Evolutionary conservation across 2,888 invertebrate genomes (phyloP).

Genomic region (Diplazon laetatorius): DNA sequence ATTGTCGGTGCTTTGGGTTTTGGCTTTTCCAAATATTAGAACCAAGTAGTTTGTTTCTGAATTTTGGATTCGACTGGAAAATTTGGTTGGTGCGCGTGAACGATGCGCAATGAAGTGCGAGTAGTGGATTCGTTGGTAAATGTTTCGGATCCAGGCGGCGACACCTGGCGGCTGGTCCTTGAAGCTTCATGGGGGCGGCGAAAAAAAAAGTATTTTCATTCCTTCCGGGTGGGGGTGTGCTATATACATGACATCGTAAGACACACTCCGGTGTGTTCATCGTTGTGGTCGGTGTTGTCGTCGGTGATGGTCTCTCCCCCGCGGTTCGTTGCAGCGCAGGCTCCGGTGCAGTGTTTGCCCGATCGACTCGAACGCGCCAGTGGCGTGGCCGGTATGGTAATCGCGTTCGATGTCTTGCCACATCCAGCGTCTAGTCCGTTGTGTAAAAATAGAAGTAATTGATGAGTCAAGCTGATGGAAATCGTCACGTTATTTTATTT

Average conservation of each 20-base stretch:
- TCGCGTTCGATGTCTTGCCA: conserved; percentile 67
- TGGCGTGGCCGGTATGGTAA: conserved; percentile 80
- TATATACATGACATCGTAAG: conserved; percentile 55
- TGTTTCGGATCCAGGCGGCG: conserved; percentile 77
- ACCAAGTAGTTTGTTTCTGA: too few species aligned
- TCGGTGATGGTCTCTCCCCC: conserved; percentile 61
- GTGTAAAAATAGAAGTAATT: not conserved
- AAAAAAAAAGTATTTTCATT: conserved; percentile 65
- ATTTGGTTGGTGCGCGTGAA: too few species aligned
- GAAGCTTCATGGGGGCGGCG: conserved; percentile 70
- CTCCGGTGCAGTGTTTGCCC: conserved; percentile 32
- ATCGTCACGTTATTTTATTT: not conserved
- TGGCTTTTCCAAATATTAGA: too few species aligned
- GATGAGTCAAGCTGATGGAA: not conserved
- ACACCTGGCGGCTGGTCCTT: conserved; percentile 80
- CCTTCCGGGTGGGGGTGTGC: conserved; percentile 78
- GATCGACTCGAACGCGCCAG: conserved; percentile 65
- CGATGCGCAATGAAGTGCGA: not conserved
- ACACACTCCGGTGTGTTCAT: conserved; percentile 30
- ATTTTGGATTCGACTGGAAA: too few species aligned
- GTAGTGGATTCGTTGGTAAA: conserved; percentile 72
- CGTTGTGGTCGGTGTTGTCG: conserved; percentile 43
- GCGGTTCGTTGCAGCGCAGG: conserved; percentile 44
- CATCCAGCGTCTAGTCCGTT: conserved; percentile 41
- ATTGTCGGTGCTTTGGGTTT: too few species aligned